Conservation (phyloP, 2,888 invertebrate species). For the Bombyx huttoni region DNA sequence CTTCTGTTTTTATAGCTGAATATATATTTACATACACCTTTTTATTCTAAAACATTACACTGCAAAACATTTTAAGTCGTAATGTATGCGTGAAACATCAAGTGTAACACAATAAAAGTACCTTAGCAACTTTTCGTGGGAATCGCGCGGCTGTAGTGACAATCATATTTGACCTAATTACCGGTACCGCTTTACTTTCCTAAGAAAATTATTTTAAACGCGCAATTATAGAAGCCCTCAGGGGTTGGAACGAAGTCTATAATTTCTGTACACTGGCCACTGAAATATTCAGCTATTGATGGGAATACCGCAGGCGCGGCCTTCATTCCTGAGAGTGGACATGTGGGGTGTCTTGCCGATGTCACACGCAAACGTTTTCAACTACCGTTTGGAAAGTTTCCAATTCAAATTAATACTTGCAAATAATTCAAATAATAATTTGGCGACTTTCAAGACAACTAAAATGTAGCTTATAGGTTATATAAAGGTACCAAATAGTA, state of each 20-base stretch:
- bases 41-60: too few relatives aligned
- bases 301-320: constrained; percentile 32
- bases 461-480: background rate
- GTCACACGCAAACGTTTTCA: constrained; percentile 18
- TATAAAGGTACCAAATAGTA: background rate
- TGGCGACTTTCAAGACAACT: background rate
- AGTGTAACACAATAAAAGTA: constrained; percentile 17
- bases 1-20: too few relatives aligned
- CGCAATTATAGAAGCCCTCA: constrained; percentile 39
- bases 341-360: constrained; percentile 15
- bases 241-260: constrained; percentile 37
- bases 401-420: constrained; percentile 12
- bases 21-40: too few relatives aligned
- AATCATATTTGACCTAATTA: constrained; percentile 53
- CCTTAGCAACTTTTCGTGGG: constrained; percentile 25
- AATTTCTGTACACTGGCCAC: constrained; percentile 42
- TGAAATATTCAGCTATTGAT: constrained; percentile 57
- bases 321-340: constrained; percentile 15
- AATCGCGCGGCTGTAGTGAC: constrained; percentile 29
- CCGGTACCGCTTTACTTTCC: constrained; percentile 23
- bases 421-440: constrained; percentile 4
- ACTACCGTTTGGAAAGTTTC: constrained; percentile 27
- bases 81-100: constrained; percentile 13
- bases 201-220: constrained; percentile 34
- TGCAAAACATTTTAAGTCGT: background rate